Conservation (phyloP, 2,113 vertebrate genomes). For the Colinus virginianus region DNA sequence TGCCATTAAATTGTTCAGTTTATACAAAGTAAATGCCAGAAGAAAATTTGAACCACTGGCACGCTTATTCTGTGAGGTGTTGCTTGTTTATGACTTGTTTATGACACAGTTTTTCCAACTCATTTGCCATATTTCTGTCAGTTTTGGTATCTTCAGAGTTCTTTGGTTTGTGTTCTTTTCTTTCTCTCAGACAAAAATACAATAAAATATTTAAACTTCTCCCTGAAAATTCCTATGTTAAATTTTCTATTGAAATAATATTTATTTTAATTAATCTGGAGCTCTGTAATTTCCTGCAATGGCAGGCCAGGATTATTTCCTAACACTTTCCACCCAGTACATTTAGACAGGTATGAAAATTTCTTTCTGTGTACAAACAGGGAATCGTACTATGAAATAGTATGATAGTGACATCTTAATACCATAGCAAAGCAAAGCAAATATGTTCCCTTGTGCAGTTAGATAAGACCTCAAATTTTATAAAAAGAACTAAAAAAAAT, state of each 20-base stretch:
- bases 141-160: background rate
- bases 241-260: background rate
- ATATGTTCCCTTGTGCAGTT: background rate
- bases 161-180: background rate
- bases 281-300: background rate
- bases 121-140: background rate
- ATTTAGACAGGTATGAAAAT: background rate
- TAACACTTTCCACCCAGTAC: background rate
- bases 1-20: slow-evolving; percentile 50
- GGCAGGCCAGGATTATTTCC: background rate
- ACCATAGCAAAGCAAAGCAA: background rate
- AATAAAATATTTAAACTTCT: background rate
- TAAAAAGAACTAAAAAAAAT: background rate
- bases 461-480: background rate
- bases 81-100: background rate
- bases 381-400: background rate
- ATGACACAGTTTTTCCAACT: background rate
- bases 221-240: background rate
- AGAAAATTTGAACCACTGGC: background rate
- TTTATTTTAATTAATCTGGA: background rate
- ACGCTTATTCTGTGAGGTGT: background rate
- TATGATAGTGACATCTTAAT: background rate
- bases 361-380: background rate
- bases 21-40: slow-evolving; percentile 21
- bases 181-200: background rate